Evolutionary conservation across 53 echinoderm and acorn worm species (phyloP).

Genomic region (Henricia sp.): DNA sequence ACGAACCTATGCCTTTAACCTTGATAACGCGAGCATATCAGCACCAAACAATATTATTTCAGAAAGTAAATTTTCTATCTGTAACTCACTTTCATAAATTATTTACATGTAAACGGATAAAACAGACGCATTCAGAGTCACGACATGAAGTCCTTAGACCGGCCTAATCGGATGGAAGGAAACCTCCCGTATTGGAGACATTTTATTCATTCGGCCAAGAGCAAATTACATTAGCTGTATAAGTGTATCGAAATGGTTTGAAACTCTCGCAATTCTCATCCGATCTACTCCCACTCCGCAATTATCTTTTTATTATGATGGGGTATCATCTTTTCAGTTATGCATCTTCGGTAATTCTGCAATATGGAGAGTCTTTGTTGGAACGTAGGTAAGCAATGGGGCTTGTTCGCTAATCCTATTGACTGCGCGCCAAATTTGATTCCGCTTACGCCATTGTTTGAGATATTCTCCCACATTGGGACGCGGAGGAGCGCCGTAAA

Average conservation of each 20-base stretch:
- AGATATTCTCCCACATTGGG: conserved; percentile 24
- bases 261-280: conserved; percentile 33
- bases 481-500: background rate
- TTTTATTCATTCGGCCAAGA: too few species aligned
- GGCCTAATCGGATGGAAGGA: too few species aligned
- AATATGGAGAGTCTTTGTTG: background rate
- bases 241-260: conserved; percentile 16
- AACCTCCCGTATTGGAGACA: too few species aligned
- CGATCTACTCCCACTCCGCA: background rate
- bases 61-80: too few species aligned
- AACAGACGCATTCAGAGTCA: too few species aligned
- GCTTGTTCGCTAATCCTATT: conserved; percentile 29
- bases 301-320: conserved; percentile 37
- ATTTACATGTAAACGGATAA: too few species aligned
- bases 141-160: too few species aligned
- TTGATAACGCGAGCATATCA: too few species aligned
- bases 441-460: conserved; percentile 9
- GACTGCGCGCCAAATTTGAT: conserved; percentile 53
- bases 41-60: too few species aligned
- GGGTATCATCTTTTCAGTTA: conserved; percentile 22
- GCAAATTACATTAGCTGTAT: conserved; percentile 10
- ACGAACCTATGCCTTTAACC: too few species aligned
- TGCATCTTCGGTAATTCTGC: background rate
- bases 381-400: background rate
- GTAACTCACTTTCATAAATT: too few species aligned